Evolutionary conservation across 2,797 vertebrate species (phyloP), one percentile per base, ranked within the genome.

Genomic region (Enteromius thamalakanensis): DNA sequence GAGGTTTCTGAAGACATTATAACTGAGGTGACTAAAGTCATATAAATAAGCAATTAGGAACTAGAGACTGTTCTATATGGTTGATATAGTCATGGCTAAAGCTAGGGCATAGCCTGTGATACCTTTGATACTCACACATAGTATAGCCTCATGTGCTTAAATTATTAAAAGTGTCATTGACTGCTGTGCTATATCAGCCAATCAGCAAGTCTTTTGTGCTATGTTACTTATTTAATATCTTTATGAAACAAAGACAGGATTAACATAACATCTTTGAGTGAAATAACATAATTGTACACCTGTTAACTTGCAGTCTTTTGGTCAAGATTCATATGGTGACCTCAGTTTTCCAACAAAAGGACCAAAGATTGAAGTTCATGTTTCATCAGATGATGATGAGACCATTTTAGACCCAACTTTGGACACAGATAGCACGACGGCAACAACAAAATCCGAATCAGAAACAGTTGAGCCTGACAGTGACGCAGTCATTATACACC

Each of bases 271-370:
- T 55, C 8, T 53, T 71, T 80, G 15, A 60, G 62, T 81, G 26
- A 19, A 45, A 23, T 4, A 75, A 80, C 55, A 69, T 76, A 81
- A 68, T 49, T 62, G 5, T 40, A 51, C 26, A 69, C 12, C 40
- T 70, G 42, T 83, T 70, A 0, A 47, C 77, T 87, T 76, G 58
- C 83, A 95, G 94, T 78, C 87, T 74, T 82, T 76, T 3, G 89
- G 93, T 82, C 88, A 90, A 0, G 92, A 92, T 32, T 91, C 91
- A 11, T 88, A 92, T 68, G 91, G 92, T 23, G 90, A 93, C 53
- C 84, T 93, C 10, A 89, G 89, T 5, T 85, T 91, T 51, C 83
- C 84, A 80, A 82, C 86, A 0, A 86, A 88, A 0, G 88, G 89
- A 62, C 86, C 86, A 5, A 85, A 86, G 26, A 37, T 4, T 4